Percentiles rank a stretch among this genome's conserved stretches.
These are phyloP conservation scores for Pocillopora meandrina DNA, from an alignment of 92 coral and sea anemone species.

Conservation along the genomic window DNA sequence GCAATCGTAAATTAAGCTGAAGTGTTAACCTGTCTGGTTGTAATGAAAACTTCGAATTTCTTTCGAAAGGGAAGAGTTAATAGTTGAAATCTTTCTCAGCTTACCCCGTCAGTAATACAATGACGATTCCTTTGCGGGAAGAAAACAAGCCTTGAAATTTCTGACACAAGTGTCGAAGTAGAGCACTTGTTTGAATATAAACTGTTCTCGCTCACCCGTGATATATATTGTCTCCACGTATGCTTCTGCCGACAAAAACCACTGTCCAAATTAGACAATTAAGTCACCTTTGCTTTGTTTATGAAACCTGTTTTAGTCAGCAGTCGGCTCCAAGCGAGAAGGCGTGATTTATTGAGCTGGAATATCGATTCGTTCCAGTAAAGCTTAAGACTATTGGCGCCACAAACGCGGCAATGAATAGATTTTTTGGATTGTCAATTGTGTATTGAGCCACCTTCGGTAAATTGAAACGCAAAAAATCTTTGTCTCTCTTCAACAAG, in stretches of 20 bases:
- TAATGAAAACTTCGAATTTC: neutral
- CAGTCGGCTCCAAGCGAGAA: slow-evolving; percentile 14
- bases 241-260: slow-evolving; percentile 1
- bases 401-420: slow-evolving; percentile 23
- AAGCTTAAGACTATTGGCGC: slow-evolving; percentile 23
- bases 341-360: slow-evolving; percentile 26
- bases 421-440: slow-evolving; percentile 4
- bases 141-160: neutral
- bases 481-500: neutral
- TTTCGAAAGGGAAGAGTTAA: neutral
- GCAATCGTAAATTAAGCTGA: neutral
- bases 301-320: neutral
- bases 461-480: neutral
- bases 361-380: slow-evolving; percentile 22
- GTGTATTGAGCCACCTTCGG: slow-evolving; percentile 21
- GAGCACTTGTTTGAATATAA: slow-evolving; percentile 4
- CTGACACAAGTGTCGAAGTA: neutral
- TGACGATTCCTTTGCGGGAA: neutral
- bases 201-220: neutral
- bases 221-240: slow-evolving; percentile 17
- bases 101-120: neutral
- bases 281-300: slow-evolving; percentile 30
- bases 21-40: no score
- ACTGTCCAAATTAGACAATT: slow-evolving; percentile 25
- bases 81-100: neutral